These are phyloP conservation scores for Rhadina sibilatrix DNA, from an alignment of 2,113 vertebrate species.

Conservation along the genomic window DNA sequence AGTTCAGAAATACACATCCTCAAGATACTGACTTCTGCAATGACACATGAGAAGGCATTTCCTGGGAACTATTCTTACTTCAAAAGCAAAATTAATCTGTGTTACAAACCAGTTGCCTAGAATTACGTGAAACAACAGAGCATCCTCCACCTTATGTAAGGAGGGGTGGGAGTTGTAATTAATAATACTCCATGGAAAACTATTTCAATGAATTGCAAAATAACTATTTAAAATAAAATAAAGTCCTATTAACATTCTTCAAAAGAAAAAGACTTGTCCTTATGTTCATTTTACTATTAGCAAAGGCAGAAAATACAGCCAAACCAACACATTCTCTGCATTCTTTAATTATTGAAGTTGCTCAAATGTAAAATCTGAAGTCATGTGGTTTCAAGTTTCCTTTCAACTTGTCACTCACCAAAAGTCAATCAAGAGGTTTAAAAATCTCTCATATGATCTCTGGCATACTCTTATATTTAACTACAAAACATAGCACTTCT, in stretches of 20 bases:
- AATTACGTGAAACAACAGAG: neutral
- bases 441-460: neutral
- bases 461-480: neutral
- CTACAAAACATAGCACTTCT: neutral
- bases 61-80: neutral
- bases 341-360: neutral
- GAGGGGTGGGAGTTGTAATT: rapidly evolving
- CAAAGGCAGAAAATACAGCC: neutral
- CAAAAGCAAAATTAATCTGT: neutral
- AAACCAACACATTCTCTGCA: neutral
- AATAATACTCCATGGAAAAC: neutral
- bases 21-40: neutral
- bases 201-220: neutral
- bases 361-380: neutral
- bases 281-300: neutral
- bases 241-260: neutral
- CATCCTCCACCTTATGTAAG: neutral
- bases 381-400: neutral
- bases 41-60: neutral
- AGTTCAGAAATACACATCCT: neutral
- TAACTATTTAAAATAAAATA: neutral
- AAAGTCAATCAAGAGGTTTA: constrained; percentile 2
- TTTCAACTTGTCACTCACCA: neutral
- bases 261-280: neutral
- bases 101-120: neutral